Conservation (phyloP, 2,113 vertebrate species). For the Cynocephalus volans region DNA sequence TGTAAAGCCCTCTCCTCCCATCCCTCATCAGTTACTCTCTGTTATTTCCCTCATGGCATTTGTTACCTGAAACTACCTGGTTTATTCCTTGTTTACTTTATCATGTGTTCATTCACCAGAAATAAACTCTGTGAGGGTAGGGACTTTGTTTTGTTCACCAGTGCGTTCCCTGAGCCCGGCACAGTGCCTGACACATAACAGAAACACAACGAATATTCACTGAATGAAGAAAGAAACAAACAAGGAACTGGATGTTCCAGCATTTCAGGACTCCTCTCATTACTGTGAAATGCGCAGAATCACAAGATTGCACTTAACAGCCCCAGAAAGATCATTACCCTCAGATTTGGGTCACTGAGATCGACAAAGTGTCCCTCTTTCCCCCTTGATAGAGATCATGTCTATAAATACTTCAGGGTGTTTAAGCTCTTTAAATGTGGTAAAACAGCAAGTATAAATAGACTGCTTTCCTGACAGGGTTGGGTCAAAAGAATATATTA, state of each 20-base stretch:
- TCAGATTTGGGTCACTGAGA: conserved; percentile 51
- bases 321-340: conserved; percentile 56
- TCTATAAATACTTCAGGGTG: conserved; percentile 53
- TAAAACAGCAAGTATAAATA: conserved; percentile 24
- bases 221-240: not conserved
- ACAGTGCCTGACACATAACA: not conserved
- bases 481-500: conserved; percentile 31
- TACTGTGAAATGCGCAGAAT: conserved; percentile 14
- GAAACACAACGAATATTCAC: not conserved
- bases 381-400: not conserved
- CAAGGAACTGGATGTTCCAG: not conserved
- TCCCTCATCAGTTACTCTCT: not conserved
- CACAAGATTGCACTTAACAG: not conserved
- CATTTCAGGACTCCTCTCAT: not conserved
- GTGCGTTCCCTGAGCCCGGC: not conserved
- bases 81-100: not conserved
- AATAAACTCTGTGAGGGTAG: not conserved
- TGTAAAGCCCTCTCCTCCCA: not conserved
- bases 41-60: not conserved
- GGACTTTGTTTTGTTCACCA: not conserved
- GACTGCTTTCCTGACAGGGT: not conserved
- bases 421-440: conserved; percentile 31
- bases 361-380: not conserved
- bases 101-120: not conserved
- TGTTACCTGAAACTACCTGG: not conserved